A percentile compares a stretch with the other conserved stretches of the same genome.
phyloP scores from a whole-genome alignment of 2,113 vertebrate species.

The Microtus richardsoni region DNA sequence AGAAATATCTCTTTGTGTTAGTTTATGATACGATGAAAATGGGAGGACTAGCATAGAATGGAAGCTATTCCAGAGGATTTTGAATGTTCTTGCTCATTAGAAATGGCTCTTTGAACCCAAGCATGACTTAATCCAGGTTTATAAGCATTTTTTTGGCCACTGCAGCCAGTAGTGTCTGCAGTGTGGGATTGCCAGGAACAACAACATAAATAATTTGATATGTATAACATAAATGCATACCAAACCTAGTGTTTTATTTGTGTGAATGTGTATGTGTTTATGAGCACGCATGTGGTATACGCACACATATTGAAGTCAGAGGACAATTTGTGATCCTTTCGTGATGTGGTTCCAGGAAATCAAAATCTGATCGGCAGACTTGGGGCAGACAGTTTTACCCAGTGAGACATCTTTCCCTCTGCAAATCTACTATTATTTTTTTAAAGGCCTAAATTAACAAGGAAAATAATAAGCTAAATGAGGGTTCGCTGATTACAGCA shows the following conservation, averaged over 20 bases:
- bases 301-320: background rate
- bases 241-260: background rate
- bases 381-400: background rate
- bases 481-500: background rate
- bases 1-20: background rate
- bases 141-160: background rate
- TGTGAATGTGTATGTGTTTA: too few species aligned
- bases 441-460: constrained; percentile 5
- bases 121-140: background rate
- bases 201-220: constrained; percentile 11
- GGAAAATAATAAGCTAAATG: background rate
- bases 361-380: background rate
- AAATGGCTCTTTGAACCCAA: constrained; percentile 34
- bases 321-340: background rate
- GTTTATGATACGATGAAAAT: background rate
- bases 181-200: background rate
- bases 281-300: background rate
- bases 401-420: background rate
- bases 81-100: background rate
- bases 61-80: constrained; percentile 26
- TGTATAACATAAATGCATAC: background rate
- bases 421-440: background rate
- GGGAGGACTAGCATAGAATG: background rate
- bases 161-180: background rate
- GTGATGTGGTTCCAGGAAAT: too few species aligned